A percentile compares a stretch with the other conserved stretches of the same genome.
phyloP scores from a whole-genome alignment of 2,113 vertebrate genomes.

The Eidolon helvum region DNA sequence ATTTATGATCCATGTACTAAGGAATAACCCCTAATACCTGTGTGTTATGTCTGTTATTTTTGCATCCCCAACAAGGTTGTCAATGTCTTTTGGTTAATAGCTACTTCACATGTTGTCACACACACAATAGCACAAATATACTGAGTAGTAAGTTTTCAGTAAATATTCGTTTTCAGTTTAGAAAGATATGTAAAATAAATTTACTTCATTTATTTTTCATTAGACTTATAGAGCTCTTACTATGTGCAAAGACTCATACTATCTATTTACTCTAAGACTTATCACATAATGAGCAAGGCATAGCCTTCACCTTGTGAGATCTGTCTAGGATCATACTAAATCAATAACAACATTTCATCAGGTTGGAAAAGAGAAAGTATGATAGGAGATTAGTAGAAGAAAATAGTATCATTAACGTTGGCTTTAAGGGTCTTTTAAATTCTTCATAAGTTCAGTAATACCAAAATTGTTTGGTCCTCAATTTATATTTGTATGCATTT shows the following conservation, averaged over 20 bases:
- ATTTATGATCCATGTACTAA: background rate
- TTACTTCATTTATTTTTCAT: constrained; percentile 13
- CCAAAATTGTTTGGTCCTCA: background rate
- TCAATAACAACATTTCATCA: background rate
- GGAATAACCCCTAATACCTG: background rate
- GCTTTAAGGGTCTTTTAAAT: background rate
- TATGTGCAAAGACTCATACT: background rate
- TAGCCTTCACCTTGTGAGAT: background rate
- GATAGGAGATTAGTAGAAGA: background rate
- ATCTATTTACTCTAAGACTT: accelerated
- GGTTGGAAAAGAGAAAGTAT: background rate
- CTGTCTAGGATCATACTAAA: background rate
- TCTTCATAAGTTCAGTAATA: background rate
- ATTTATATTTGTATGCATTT: background rate
- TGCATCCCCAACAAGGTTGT: background rate
- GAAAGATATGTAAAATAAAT: background rate
- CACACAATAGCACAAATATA: background rate
- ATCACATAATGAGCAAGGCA: background rate
- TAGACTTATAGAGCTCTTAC: background rate
- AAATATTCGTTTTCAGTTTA: background rate
- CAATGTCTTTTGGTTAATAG: background rate
- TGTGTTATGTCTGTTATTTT: background rate
- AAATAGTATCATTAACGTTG: background rate
- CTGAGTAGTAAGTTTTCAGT: background rate
- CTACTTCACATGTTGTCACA: background rate